Conservation (phyloP, 1,140 invertebrate species). For the Drosophila triauraria region DNA sequence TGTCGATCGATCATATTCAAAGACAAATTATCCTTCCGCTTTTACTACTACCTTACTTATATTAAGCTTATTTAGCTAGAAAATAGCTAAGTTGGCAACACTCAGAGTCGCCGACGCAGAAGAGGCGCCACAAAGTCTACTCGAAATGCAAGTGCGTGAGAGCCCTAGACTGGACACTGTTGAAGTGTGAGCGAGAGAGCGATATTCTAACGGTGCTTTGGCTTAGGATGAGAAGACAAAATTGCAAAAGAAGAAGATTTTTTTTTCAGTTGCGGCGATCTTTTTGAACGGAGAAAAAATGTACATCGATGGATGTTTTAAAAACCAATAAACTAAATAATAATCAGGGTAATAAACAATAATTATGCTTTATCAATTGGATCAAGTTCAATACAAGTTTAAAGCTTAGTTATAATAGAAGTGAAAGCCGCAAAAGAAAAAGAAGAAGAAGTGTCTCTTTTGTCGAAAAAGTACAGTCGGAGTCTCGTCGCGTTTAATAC, state of each 20-base stretch:
- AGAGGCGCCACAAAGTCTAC: not conserved
- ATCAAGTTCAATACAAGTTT: too few species aligned
- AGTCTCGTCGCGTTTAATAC: not conserved
- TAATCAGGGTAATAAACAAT: too few species aligned
- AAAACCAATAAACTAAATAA: too few species aligned
- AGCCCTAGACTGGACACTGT: not conserved
- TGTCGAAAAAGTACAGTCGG: not conserved
- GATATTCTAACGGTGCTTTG: slow-evolving; percentile 10
- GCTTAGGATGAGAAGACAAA: not conserved
- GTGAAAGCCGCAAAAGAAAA: not conserved
- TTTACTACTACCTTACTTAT: not conserved
- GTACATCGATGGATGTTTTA: too few species aligned
- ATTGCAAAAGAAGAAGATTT: not conserved
- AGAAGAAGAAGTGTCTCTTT: not conserved
- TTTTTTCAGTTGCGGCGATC: not conserved
- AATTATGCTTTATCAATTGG: too few species aligned
- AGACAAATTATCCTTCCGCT: not conserved
- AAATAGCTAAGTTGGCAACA: not conserved
- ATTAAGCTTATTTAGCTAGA: not conserved
- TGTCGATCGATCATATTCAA: too few species aligned
- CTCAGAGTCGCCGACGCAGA: not conserved
- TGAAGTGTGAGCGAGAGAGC: not conserved
- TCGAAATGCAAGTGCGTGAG: not conserved
- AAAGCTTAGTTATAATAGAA: too few species aligned
- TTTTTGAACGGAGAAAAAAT: too few species aligned